Evolutionary conservation across 2,113 vertebrate species (phyloP), one percentile per base, ranked within the genome.

Genomic region (Glaucomys volans): DNA sequence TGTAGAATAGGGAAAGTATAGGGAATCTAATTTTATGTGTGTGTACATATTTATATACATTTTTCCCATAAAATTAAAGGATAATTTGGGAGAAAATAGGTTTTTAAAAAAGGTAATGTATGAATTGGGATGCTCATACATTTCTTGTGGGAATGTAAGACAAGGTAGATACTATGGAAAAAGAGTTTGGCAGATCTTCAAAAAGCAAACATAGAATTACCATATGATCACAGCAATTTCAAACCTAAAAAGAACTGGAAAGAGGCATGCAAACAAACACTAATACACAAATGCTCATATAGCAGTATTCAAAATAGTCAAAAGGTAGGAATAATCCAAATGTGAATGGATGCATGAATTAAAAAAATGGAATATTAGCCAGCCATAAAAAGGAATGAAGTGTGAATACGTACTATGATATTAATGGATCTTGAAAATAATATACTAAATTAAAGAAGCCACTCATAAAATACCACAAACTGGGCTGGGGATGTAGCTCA

Each of bases 371-470:
- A 69, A 59, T 76, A 86, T 85, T 92, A 81, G 67, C 77, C 30
- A 62, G 11, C 13, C n/a, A 20, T 47, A 76, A 57, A 86, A 90
- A 90, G 42, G 54, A 66, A n/a, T 72, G 32, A 82, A 83, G 20
- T 75, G 47, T 69, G 50, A 12, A 57, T 54, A 77, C 26, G 64
- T 47, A 30, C 24, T 94, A 32, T 69, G 84, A 32, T 12, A 59
- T 44, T 52, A 69, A 47, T 40, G 37, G 12, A 86, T 26, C 74
- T 75, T 67, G 35, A 75, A 81, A 86, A 81, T 50, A 50, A 32
- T 76, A 20, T 85, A 22, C 47, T 80, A 94, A 97, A 52, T 85
- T 30, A 76, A 94, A 85, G n/a, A 82, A 92, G n/a, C 4, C 62
- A 50, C 5, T 54, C 67, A 44, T 59, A 75, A 32, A 57, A 57